Percentiles rank a stretch among this genome's conserved stretches.
Evolutionary conservation across 2,113 vertebrate genomes (phyloP).

Genomic region (Alligator mississippiensis): DNA sequence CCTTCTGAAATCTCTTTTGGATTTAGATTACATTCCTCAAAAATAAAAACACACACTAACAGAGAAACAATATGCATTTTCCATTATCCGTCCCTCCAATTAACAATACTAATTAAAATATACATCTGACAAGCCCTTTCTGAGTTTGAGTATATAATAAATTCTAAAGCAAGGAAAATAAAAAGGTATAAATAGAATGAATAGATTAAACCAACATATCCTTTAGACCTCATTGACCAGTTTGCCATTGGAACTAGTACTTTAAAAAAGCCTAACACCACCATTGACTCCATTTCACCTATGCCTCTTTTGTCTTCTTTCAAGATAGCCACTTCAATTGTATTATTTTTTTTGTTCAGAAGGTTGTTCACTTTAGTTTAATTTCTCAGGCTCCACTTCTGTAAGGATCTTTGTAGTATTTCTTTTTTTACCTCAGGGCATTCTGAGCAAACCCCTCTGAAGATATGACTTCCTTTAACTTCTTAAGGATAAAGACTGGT

Average conservation of each 20-base stretch:
- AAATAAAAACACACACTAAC: too few relatives aligned
- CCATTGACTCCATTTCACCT: not conserved
- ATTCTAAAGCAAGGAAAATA: not conserved
- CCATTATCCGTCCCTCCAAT: too few relatives aligned
- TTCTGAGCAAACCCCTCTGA: not conserved
- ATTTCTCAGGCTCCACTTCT: not conserved
- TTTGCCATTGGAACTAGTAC: too few relatives aligned
- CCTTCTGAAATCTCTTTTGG: too few relatives aligned
- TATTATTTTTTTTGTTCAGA: not conserved
- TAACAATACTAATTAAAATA: too few relatives aligned
- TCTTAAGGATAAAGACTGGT: not conserved
- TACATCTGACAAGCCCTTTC: too few relatives aligned
- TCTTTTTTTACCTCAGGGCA: not conserved
- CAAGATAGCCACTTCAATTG: not conserved
- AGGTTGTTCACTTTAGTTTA: not conserved
- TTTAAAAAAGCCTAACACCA: too few relatives aligned
- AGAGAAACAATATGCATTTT: too few relatives aligned
- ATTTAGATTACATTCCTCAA: too few relatives aligned
- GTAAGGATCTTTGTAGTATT: not conserved
- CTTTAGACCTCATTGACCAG: not conserved
- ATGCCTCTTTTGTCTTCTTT: not conserved
- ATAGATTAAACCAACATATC: not conserved
- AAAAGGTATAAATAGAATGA: not conserved
- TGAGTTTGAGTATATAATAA: too few relatives aligned
- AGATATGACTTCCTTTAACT: not conserved